Conservation (phyloP, 2,797 vertebrate genomes). For the Cynodonichthys magdalenae region DNA sequence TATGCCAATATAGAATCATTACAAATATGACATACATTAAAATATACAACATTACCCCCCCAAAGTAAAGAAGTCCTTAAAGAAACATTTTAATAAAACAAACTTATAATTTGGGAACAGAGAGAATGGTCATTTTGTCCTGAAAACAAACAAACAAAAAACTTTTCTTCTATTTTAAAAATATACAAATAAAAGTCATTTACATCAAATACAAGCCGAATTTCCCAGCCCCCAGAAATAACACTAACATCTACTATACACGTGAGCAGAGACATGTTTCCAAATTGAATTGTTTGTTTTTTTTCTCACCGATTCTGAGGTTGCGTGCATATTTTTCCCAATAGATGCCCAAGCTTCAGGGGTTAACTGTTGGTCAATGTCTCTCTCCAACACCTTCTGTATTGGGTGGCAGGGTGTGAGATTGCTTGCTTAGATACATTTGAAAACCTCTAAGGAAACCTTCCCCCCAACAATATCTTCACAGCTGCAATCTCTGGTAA, state of each 20-base stretch:
- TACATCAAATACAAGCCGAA: constrained; percentile 67
- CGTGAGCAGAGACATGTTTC: constrained; percentile 80
- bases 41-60: constrained; percentile 3
- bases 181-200: constrained; percentile 47
- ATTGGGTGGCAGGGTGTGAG: constrained; percentile 84
- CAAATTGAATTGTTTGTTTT: constrained; percentile 78
- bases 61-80: constrained; percentile 23
- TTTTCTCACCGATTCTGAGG: constrained; percentile 86
- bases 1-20: constrained; percentile 38
- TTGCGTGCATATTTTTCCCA: constrained; percentile 85
- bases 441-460: constrained; percentile 72
- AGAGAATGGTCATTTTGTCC: constrained; percentile 78
- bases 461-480: constrained; percentile 64
- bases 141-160: constrained; percentile 57
- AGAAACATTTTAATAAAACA: constrained; percentile 43
- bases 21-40: constrained; percentile 11
- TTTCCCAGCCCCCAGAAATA: constrained; percentile 73
- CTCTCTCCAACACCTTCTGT: constrained; percentile 86
- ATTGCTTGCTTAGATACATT: constrained; percentile 80
- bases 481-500: constrained; percentile 61
- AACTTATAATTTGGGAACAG: constrained; percentile 69
- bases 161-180: constrained; percentile 33
- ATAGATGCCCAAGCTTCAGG: constrained; percentile 85
- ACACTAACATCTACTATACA: constrained; percentile 74
- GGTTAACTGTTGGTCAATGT: constrained; percentile 85